Evolutionary conservation across 2,888 invertebrate species (phyloP), one percentile per base, ranked within the genome.

Genomic region (Resseliella maxima): DNA sequence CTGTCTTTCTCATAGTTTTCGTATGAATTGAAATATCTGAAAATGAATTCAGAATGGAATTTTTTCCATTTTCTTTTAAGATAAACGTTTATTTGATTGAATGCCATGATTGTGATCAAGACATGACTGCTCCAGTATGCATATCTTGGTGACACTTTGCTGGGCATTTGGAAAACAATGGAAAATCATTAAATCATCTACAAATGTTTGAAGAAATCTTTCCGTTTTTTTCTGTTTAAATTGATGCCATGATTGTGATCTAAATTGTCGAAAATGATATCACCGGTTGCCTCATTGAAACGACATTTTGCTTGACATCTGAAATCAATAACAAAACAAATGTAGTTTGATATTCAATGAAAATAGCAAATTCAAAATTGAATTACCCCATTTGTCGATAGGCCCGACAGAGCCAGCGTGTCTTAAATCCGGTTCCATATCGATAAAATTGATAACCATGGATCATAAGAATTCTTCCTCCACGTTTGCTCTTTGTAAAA

Each of bases 241-340:
- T 59, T 24, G n/a, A 59, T 24, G 59, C 59, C 59, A 24, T 59
- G 59, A 59, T 59, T 59, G 12, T 59, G 59, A 24, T 24, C 24
- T 3, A 59, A 24, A 24, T 3, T 24, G 10, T n/a, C 10, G 59
- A 59, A 59, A 8, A 24, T 6, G 5, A 59, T n/a, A 24, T n/a
- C 24, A 2, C 59, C 24, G 24, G 24, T 50, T 18, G 8, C 46
- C 18, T 3, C 15, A 59, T 59, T 59, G 1, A 3, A 6, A 10
- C 59, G 59, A 59, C 59, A 59, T 10, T 24, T 59, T 24, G 59
- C 59, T 59, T n/a, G n/a, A 59, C 59, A 59, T 24, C 59, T 59
- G 15, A 18, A 50, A 50, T 8, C 12, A 41, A 6, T 12, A 18
- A 50, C 15, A 50, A 50, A 50, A 18, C 15, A 18, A 18, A 18